A percentile compares a stretch with the other conserved stretches of the same genome.
Conservation (phyloP, 2,113 vertebrate species). For the Menidia beryllina region DNA sequence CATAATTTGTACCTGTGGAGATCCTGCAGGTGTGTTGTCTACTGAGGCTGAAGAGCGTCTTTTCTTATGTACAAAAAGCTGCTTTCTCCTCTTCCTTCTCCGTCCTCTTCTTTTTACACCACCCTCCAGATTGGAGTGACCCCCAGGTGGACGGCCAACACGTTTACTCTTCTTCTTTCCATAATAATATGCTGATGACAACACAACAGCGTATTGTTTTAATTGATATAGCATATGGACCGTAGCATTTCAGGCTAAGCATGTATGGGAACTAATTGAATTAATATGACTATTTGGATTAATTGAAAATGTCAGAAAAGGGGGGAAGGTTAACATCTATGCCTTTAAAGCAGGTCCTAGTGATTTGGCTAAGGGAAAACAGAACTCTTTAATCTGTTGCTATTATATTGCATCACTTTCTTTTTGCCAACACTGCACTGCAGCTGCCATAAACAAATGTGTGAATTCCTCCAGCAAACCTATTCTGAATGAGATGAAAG, state of each 20-base stretch:
- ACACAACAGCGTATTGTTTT: conserved; percentile 32
- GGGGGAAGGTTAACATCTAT: background rate
- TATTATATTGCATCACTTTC: conserved; percentile 37
- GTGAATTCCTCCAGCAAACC: background rate
- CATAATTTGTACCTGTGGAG: conserved; percentile 87
- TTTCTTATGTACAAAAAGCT: conserved; percentile 97
- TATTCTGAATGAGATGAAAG: conserved; percentile 6
- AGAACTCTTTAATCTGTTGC: conserved; percentile 24
- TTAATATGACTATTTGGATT: background rate
- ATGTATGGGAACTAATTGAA: background rate
- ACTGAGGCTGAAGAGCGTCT: conserved; percentile 92
- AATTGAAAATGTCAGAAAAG: background rate
- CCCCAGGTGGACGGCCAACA: conserved; percentile 91
- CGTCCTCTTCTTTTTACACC: conserved; percentile 92
- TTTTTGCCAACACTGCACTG: background rate
- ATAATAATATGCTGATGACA: conserved; percentile 90
- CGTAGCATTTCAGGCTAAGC: background rate
- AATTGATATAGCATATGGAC: background rate
- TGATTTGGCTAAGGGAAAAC: conserved; percentile 6
- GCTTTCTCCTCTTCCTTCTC: conserved; percentile 94
- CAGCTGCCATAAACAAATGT: conserved; percentile 25
- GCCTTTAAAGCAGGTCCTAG: background rate
- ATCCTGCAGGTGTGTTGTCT: conserved; percentile 93
- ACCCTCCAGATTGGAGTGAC: conserved; percentile 92
- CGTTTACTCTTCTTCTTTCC: conserved; percentile 95